Evolutionary conservation across 2,113 vertebrate species (phyloP).

Genomic region (Pollachius pollachius): DNA sequence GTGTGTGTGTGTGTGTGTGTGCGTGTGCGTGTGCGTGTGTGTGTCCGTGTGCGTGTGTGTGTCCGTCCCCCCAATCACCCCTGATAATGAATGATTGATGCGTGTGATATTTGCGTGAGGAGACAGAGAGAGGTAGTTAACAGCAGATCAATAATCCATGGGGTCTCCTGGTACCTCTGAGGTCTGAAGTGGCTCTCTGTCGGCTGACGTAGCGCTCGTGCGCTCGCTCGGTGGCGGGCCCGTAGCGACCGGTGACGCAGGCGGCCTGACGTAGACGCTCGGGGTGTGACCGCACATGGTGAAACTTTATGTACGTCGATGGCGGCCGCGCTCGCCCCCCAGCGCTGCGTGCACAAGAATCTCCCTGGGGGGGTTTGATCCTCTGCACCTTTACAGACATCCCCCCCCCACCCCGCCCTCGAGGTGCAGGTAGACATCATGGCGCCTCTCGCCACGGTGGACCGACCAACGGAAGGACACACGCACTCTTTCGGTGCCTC

Average conservation of each 20-base stretch:
- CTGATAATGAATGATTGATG: slow-evolving; percentile 39
- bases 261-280: not conserved
- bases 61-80: too few relatives aligned
- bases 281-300: slow-evolving; percentile 25
- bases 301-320: not conserved
- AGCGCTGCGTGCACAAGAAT: not conserved
- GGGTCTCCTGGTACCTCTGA: slow-evolving; percentile 13
- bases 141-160: slow-evolving; percentile 52
- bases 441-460: too few relatives aligned
- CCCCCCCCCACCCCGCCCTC: too few relatives aligned
- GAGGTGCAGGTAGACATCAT: too few relatives aligned
- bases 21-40: too few relatives aligned
- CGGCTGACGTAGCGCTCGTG: slow-evolving; percentile 13
- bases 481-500: too few relatives aligned
- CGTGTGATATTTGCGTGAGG: slow-evolving; percentile 34
- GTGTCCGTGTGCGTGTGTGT: too few relatives aligned
- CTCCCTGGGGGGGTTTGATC: too few relatives aligned
- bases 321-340: too few relatives aligned
- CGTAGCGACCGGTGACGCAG: not conserved
- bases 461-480: too few relatives aligned
- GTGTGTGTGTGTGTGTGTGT: too few relatives aligned
- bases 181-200: slow-evolving; percentile 28
- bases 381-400: too few relatives aligned
- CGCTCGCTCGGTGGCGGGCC: not conserved
- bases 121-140: slow-evolving; percentile 30